Conservation (phyloP, 2,888 invertebrate genomes). For the Lissocephala sabroskyi region DNA sequence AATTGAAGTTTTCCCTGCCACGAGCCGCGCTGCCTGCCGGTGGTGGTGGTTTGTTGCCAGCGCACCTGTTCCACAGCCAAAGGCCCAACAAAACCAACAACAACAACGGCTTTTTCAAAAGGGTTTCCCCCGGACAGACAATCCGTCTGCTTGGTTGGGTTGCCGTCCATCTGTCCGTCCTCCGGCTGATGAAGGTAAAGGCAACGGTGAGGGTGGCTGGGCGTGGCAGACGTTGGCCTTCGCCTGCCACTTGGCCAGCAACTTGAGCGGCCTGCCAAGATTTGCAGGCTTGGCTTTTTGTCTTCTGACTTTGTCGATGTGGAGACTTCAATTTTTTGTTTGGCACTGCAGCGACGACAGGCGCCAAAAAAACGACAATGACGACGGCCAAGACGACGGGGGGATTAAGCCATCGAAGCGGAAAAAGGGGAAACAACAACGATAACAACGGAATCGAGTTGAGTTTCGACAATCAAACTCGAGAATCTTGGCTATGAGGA, state of each 20-base stretch:
- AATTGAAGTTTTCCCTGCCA: conserved; percentile 34
- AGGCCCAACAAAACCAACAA: too few relatives aligned
- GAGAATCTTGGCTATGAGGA: too few relatives aligned
- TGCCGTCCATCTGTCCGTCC: too few relatives aligned
- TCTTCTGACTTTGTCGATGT: background rate
- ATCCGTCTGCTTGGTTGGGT: too few relatives aligned
- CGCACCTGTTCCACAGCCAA: conserved; percentile 39
- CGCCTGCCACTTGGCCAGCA: background rate
- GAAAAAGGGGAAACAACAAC: conserved; percentile 30
- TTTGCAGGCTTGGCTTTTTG: conserved; percentile 1
- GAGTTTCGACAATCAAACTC: too few relatives aligned
- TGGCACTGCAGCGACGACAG: conserved; percentile 30
- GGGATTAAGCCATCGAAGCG: conserved; percentile 64
- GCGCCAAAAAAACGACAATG: conserved; percentile 59
- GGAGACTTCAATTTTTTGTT: background rate
- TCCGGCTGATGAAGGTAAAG: too few relatives aligned
- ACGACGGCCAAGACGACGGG: conserved; percentile 59
- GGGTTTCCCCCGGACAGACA: conserved; percentile 15
- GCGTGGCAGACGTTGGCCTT: too few relatives aligned
- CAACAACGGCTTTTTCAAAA: conserved; percentile 17
- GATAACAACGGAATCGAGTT: too few relatives aligned
- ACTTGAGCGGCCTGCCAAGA: conserved; percentile 24
- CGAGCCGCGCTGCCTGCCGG: too few relatives aligned
- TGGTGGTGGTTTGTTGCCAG: conserved; percentile 11
- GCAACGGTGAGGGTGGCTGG: too few relatives aligned